These are phyloP conservation scores for Eptatretus burgeri DNA, from an alignment of 2,113 vertebrate genomes.

Conservation along the genomic window DNA sequence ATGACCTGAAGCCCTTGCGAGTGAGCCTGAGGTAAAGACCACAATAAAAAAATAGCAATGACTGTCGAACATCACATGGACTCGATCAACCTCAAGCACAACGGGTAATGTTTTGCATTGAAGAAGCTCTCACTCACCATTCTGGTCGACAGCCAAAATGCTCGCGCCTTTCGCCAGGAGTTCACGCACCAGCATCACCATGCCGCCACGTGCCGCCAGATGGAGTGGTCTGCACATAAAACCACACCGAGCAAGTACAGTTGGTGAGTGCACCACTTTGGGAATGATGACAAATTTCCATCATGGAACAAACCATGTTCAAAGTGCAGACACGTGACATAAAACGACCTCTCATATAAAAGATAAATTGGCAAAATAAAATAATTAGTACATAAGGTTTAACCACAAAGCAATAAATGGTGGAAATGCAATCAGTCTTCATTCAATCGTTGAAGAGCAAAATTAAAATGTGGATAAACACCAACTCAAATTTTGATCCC, in stretches of 20 bases:
- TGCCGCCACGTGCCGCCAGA: constrained; percentile 48
- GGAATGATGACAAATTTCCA: background rate
- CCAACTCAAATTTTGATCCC: too few relatives aligned
- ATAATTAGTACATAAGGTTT: background rate
- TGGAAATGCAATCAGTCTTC: background rate
- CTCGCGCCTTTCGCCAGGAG: constrained; percentile 55
- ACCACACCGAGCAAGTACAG: background rate
- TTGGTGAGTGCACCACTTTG: background rate
- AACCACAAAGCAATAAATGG: background rate
- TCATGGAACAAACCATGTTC: background rate
- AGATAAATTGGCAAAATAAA: background rate
- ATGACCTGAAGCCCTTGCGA: background rate
- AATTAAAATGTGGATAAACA: too few relatives aligned
- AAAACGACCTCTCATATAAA: background rate
- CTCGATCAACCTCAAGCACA: too few relatives aligned
- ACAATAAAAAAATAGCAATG: constrained; percentile 5
- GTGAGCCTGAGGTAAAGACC: background rate
- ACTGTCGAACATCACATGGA: background rate
- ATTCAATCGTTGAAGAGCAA: too few relatives aligned
- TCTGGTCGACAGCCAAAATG: constrained; percentile 51
- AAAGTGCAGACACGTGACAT: too few relatives aligned
- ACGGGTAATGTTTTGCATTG: constrained; percentile 8
- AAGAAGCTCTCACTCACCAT: constrained; percentile 28
- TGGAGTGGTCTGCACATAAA: constrained; percentile 44
- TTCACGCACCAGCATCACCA: constrained; percentile 60